Percentiles rank a stretch among this genome's conserved stretches.
Evolutionary conservation across 1,140 invertebrate genomes (phyloP).

Genomic region (Cyclargus thomasi): DNA sequence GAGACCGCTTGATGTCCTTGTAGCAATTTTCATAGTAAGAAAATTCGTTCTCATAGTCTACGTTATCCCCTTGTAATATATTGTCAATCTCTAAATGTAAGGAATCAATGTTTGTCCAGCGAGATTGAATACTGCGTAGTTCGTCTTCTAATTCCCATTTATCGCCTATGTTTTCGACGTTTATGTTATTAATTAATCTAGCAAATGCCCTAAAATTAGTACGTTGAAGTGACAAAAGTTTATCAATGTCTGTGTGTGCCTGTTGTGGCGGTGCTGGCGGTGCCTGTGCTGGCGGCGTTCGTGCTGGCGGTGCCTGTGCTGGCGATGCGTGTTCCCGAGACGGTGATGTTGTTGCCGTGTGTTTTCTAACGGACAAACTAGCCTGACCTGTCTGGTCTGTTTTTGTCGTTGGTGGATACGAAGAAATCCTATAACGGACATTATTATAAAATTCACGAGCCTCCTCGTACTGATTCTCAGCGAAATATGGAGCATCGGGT

Average conservation of each 20-base stretch:
- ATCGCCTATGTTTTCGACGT: constrained; percentile 19
- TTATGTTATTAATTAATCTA: constrained; percentile 18
- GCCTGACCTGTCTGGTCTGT: background rate
- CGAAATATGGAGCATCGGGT: constrained; percentile 3
- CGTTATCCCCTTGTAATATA: constrained; percentile 19
- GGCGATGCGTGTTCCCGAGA: background rate
- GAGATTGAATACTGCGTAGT: background rate
- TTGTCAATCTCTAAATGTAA: constrained; percentile 17
- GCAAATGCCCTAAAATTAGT: constrained; percentile 26
- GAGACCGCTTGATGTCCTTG: constrained; percentile 19
- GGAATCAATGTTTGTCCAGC: background rate
- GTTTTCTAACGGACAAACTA: background rate
- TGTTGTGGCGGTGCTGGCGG: constrained; percentile 4
- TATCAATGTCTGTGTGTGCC: constrained; percentile 2
- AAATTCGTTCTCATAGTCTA: constrained; percentile 21
- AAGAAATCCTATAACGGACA: constrained; percentile 13
- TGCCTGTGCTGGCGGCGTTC: background rate
- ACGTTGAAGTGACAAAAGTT: constrained; percentile 18
- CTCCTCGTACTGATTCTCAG: constrained; percentile 9
- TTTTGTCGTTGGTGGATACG: constrained; percentile 4
- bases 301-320: background rate
- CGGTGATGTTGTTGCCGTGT: background rate
- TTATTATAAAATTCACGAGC: constrained; percentile 16
- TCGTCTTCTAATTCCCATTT: constrained; percentile 22
- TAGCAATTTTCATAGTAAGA: constrained; percentile 22